These are phyloP conservation scores for Pemphigus obesinymphae DNA, from an alignment of 1,140 invertebrate genomes.

Conservation along the genomic window DNA sequence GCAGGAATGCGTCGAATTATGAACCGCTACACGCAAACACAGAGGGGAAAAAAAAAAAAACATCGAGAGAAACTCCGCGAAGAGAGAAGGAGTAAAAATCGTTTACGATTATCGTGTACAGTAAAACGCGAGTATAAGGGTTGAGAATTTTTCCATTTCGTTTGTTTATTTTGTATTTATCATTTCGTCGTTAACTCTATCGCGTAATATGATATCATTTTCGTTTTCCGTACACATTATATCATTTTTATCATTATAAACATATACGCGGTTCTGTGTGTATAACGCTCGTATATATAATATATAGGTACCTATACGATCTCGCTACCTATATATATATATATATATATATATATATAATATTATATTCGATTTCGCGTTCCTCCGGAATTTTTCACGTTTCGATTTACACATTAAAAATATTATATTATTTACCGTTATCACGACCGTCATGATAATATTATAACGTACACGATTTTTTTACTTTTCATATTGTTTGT, in stretches of 20 bases:
- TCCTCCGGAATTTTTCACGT: background rate
- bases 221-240: too few species aligned
- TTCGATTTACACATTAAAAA: background rate
- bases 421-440: background rate
- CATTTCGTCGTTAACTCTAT: background rate
- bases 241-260: too few species aligned
- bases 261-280: too few species aligned
- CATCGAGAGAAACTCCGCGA: background rate
- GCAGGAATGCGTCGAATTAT: slow-evolving; percentile 12
- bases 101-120: slow-evolving; percentile 12
- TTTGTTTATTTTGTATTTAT: background rate
- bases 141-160: slow-evolving; percentile 5
- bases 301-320: too few species aligned
- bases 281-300: too few species aligned
- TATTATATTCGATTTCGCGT: background rate
- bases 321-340: too few species aligned
- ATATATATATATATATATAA: too few species aligned
- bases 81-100: background rate
- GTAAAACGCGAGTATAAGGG: slow-evolving; percentile 8
- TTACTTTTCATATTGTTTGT: background rate
- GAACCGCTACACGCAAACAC: slow-evolving; percentile 9
- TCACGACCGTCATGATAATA: background rate
- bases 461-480: too few species aligned
- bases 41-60: slow-evolving; percentile 8
- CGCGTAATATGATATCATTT: too few species aligned